phyloP scores from a whole-genome alignment of 2,113 vertebrate species.

The Beaufortia kweichowensis region DNA sequence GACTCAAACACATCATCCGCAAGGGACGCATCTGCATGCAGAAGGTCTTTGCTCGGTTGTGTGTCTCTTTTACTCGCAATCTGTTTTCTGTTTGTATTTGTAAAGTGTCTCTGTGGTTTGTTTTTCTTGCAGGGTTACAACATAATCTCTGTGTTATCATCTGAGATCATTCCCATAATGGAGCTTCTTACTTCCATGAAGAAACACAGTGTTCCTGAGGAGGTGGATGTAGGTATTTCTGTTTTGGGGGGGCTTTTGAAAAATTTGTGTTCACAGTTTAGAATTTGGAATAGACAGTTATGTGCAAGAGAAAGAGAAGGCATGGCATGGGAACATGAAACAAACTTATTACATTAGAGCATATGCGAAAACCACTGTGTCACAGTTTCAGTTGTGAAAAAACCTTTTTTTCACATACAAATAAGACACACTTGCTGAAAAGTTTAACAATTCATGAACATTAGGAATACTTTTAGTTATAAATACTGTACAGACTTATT shows the following conservation, averaged over 20 bases:
- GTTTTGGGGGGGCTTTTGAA: neutral
- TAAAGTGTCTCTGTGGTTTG: neutral
- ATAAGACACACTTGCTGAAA: too few relatives aligned
- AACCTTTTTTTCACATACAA: too few relatives aligned
- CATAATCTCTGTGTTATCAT: constrained; percentile 90
- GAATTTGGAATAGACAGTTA: neutral
- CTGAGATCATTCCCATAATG: constrained; percentile 95
- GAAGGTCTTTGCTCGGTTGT: constrained; percentile 77
- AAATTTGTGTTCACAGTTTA: neutral
- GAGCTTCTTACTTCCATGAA: constrained; percentile 97
- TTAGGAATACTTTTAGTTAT: too few relatives aligned
- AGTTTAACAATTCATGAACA: too few relatives aligned
- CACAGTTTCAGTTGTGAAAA: too few relatives aligned
- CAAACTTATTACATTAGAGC: too few relatives aligned
- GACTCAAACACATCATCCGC: constrained; percentile 91
- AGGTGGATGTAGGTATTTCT: constrained; percentile 84
- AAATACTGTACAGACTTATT: too few relatives aligned
- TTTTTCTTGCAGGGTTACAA: constrained; percentile 82
- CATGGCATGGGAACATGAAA: too few relatives aligned
- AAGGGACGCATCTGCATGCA: constrained; percentile 99
- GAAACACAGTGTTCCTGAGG: constrained; percentile 88
- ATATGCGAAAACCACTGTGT: too few relatives aligned
- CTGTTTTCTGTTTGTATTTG: neutral
- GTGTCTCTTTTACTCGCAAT: neutral
- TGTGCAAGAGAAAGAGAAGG: neutral